Evolutionary conservation across 30 jellyfish, hydroid and myxozoan species (phyloP).

Genomic region (Pelagia noctiluca): DNA sequence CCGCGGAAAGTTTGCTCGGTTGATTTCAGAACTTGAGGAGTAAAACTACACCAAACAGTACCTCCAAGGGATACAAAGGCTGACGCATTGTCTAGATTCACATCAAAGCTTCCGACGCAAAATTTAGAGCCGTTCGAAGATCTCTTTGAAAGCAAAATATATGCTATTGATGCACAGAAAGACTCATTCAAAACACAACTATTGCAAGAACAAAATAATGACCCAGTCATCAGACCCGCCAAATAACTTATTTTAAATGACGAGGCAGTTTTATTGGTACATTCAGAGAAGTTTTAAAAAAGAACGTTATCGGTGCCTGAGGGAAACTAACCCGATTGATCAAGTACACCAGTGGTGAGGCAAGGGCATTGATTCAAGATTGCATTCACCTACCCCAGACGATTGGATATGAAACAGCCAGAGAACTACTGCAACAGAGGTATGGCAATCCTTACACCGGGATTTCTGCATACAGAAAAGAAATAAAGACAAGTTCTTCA

Average conservation of each 20-base stretch:
- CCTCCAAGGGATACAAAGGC: not conserved
- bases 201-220: conserved; percentile 16
- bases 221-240: conserved; percentile 21
- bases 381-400: conserved; percentile 37
- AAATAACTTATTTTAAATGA: not conserved
- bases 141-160: conserved; percentile 31
- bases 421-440: conserved; percentile 41
- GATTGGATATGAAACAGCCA: conserved; percentile 47
- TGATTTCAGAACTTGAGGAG: conserved; percentile 29
- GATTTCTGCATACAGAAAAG: conserved; percentile 17
- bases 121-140: not conserved
- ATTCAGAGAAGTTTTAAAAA: conserved; percentile 40
- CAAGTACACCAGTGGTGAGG: conserved; percentile 52
- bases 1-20: conserved; percentile 7
- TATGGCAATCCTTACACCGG: conserved; percentile 35
- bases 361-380: conserved; percentile 35
- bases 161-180: not conserved
- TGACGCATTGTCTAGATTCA: not conserved
- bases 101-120: not conserved
- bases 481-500: not conserved
- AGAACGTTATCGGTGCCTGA: conserved; percentile 34
- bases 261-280: conserved; percentile 15
- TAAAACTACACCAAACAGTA: not conserved
- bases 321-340: conserved; percentile 31
- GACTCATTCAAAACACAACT: conserved; percentile 5